Percentiles rank a stretch among this genome's conserved stretches.
phyloP scores from a whole-genome alignment of 2,888 invertebrate species.

The Tyria jacobaeae region DNA sequence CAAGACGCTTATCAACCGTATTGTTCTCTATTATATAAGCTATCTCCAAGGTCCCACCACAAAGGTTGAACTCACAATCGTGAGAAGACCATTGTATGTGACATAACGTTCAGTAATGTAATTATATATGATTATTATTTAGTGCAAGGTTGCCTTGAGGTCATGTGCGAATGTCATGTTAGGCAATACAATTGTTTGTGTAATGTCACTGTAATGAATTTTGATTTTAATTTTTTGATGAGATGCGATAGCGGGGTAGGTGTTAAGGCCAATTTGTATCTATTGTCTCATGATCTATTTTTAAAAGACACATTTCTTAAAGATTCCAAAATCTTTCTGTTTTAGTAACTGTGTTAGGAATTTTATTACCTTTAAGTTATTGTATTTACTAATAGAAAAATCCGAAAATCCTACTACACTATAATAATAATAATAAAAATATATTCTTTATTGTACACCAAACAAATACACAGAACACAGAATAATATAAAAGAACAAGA shows the following conservation, averaged over 20 bases:
- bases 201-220: slow-evolving; percentile 41
- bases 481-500: too few relatives aligned
- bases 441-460: too few relatives aligned
- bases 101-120: slow-evolving; percentile 73
- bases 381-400: too few relatives aligned
- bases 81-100: slow-evolving; percentile 71
- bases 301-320: neutral
- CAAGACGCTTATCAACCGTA: slow-evolving; percentile 31
- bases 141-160: slow-evolving; percentile 73
- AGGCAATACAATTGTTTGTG: slow-evolving; percentile 44
- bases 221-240: slow-evolving; percentile 45
- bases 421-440: too few relatives aligned
- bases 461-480: too few relatives aligned
- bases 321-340: neutral
- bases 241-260: slow-evolving; percentile 20
- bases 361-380: too few relatives aligned
- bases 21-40: slow-evolving; percentile 42
- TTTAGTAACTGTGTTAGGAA: too few relatives aligned
- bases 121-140: slow-evolving; percentile 71
- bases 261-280: slow-evolving; percentile 5
- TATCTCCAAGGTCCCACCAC: slow-evolving; percentile 42
- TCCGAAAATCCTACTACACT: too few relatives aligned
- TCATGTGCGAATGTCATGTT: slow-evolving; percentile 66
- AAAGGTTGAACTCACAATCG: slow-evolving; percentile 53
- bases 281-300: neutral